Evolutionary conservation across 2,113 vertebrate species (phyloP).

Genomic region (Rhizomys pruinosus): DNA sequence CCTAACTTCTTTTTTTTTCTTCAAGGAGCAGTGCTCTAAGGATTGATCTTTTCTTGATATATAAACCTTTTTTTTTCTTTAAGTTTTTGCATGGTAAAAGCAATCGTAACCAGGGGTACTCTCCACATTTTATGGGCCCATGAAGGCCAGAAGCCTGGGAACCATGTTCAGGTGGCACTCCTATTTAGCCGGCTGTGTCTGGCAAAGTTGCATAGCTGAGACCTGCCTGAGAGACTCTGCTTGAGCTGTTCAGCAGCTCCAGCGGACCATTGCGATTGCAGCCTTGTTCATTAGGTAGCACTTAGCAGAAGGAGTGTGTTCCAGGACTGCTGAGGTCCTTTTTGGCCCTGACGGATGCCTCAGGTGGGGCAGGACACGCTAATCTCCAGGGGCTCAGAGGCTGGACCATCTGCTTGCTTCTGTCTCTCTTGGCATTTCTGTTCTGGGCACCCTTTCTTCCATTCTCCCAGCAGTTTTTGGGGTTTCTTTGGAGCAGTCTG

Average conservation of each 20-base stretch:
- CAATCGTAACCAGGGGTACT: neutral
- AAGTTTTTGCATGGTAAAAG: constrained; percentile 27
- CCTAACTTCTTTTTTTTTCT: neutral
- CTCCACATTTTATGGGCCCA: no score
- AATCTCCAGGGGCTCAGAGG: neutral
- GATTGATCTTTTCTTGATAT: neutral
- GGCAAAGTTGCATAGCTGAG: neutral
- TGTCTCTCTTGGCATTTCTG: neutral
- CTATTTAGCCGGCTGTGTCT: neutral
- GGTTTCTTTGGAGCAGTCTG: neutral
- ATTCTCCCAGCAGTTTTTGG: neutral
- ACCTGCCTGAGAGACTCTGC: neutral
- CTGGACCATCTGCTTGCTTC: neutral
- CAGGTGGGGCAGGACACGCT: neutral
- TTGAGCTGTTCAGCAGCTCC: neutral
- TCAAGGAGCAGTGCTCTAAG: neutral
- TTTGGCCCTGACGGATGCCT: neutral
- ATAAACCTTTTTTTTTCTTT: neutral
- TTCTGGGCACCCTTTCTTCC: neutral
- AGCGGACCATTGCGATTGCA: neutral
- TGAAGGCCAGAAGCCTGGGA: neutral
- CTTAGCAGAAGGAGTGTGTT: neutral
- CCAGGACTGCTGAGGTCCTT: neutral
- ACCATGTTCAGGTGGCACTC: neutral
- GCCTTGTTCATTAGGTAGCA: neutral